phyloP scores from a whole-genome alignment of 2,797 vertebrate genomes.

The Bryconaethiops microstoma region DNA sequence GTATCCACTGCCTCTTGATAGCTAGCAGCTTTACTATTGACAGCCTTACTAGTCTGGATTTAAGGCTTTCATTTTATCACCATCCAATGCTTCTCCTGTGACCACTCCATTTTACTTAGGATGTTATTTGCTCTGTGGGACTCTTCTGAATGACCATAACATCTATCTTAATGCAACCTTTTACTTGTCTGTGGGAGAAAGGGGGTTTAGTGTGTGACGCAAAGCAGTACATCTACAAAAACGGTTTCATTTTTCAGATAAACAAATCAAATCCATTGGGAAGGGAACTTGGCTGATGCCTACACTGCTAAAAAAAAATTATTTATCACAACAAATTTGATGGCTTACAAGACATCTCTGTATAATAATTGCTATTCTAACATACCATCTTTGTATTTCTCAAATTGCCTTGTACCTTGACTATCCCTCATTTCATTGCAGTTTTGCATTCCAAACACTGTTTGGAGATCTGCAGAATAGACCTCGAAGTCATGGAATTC shows the following conservation, averaged over 20 bases:
- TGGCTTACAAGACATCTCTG: no score
- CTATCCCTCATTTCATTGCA: background rate
- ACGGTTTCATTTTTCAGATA: slow-evolving; percentile 29
- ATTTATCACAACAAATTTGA: background rate
- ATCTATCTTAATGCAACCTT: slow-evolving; percentile 57
- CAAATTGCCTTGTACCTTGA: background rate
- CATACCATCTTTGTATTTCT: background rate
- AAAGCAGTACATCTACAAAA: slow-evolving; percentile 21
- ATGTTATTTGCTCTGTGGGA: slow-evolving; percentile 60
- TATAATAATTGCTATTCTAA: background rate
- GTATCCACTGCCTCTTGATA: slow-evolving; percentile 42
- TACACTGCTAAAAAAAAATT: background rate
- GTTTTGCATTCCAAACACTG: background rate
- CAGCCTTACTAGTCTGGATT: slow-evolving; percentile 59
- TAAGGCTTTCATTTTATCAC: slow-evolving; percentile 58
- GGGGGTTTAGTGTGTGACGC: slow-evolving; percentile 43
- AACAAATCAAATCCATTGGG: slow-evolving; percentile 31
- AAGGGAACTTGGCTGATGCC: slow-evolving; percentile 8
- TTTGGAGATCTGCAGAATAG: background rate
- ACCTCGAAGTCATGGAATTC: background rate
- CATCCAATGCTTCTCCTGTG: slow-evolving; percentile 55
- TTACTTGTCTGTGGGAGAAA: slow-evolving; percentile 55
- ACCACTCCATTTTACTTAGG: slow-evolving; percentile 57
- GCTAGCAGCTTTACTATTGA: slow-evolving; percentile 48
- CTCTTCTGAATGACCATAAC: slow-evolving; percentile 56